phyloP scores from a whole-genome alignment of 2,888 invertebrate genomes.

The Masnerella sp. region DNA sequence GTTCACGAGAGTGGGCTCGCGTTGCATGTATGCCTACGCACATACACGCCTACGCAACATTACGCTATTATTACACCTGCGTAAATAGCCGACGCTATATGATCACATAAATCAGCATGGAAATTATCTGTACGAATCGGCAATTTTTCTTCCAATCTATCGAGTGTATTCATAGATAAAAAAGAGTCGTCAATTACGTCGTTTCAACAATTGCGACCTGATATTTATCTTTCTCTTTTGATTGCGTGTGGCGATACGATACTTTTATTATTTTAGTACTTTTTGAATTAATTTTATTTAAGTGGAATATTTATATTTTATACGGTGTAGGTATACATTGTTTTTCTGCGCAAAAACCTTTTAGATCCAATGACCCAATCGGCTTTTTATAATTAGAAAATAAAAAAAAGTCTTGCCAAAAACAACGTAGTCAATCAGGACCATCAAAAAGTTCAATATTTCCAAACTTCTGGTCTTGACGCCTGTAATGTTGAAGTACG shows the following conservation, averaged over 20 bases:
- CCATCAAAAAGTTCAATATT: conserved; percentile 27
- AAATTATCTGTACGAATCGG: conserved; percentile 45
- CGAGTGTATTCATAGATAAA: conserved; percentile 16
- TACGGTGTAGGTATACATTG: not conserved
- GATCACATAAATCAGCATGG: conserved; percentile 46
- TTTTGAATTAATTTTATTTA: not conserved
- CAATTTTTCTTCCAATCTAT: conserved; percentile 34
- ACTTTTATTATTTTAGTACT: not conserved
- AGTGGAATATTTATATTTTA: not conserved
- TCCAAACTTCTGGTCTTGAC: conserved; percentile 33
- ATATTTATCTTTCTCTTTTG: conserved; percentile 1
- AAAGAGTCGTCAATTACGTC: conserved; percentile 12
- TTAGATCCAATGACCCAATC: not conserved
- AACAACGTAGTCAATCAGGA: conserved; percentile 31
- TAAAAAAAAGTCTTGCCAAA: conserved; percentile 8
- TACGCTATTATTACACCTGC: conserved; percentile 59
- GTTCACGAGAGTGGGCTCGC: conserved; percentile 48
- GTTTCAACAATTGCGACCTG: conserved; percentile 1
- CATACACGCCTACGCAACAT: conserved; percentile 49
- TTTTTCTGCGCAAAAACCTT: not conserved
- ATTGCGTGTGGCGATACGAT: not conserved
- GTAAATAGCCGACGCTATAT: conserved; percentile 49
- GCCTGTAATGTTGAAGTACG: conserved; percentile 26
- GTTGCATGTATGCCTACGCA: conserved; percentile 52
- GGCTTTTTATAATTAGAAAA: conserved; percentile 11